Base-by-base conservation (phyloP, 1,140 invertebrate species). In the Popillia japonica region DNA sequence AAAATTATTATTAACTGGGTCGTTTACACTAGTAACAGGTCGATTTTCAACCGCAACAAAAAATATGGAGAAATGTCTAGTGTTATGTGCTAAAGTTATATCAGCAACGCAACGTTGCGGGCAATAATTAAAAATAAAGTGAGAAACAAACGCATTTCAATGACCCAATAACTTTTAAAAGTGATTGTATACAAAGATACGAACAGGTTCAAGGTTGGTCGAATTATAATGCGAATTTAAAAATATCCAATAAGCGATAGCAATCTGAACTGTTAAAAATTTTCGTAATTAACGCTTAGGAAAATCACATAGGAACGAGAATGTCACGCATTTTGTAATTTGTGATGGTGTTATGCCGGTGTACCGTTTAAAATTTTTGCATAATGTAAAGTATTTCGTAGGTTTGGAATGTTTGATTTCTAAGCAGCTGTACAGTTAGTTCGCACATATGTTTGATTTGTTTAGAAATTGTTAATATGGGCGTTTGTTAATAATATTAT, bases 181-280 rank as follows among this genome's bases (percentile, higher is more conserved):
- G n/a, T n/a, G 48, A 34, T 34, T 34, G 27, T 34, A 34, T 34
- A 34, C 27, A 34, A 34, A 34, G 27, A 34, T 34, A 34, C 27
- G 27, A 34, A 34, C 27, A 34, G 27, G 27, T 17, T 55, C n/a
- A 55, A 55, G 48, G 48, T 55, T 55, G 14, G 6, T 17, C n/a
- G 48, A 55, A 55, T 55, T 55, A 55, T 34, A 55, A 17, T 55
- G 48, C 48, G 48, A 55, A 55, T 55, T 55, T 14, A 55, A 55
- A 17, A 17, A 17, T 6, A 55, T 55, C 14, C n/a, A 6, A 17
- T 17, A n/a, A 34, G 27, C 4, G 27, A 34, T 34, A 34, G 27
- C 27, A 34, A 34, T 34, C 27, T n/a, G 7, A 55, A 55, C 6
- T 55, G 42, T 17, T 55, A 55, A 55, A n/a, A 17, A 3, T 0